Conservation (phyloP, 2,113 vertebrate genomes). For the Gymnarchus niloticus region DNA sequence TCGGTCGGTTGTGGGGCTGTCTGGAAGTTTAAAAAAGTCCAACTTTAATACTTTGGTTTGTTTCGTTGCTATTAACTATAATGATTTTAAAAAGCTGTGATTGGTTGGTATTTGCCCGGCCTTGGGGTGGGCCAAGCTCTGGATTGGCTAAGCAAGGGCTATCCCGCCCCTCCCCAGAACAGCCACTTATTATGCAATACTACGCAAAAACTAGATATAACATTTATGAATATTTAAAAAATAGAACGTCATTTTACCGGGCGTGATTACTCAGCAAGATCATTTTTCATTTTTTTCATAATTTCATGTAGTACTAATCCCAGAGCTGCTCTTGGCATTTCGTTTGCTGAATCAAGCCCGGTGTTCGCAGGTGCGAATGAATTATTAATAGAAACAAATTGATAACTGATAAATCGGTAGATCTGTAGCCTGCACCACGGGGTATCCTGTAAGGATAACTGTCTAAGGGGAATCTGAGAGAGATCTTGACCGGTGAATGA, state of each 20-base stretch:
- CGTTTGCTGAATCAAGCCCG: background rate
- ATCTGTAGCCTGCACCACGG: background rate
- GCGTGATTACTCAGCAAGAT: too few relatives aligned
- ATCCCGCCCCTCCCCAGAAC: background rate
- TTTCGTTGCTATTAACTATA: too few relatives aligned
- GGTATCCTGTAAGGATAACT: conserved; percentile 31
- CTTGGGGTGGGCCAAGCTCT: too few relatives aligned
- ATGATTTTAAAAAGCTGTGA: too few relatives aligned
- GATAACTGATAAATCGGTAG: background rate
- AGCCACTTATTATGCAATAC: background rate
- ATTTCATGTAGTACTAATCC: background rate
- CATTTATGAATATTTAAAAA: background rate
- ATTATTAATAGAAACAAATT: background rate
- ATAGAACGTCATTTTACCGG: too few relatives aligned
- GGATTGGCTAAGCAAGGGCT: too few relatives aligned
- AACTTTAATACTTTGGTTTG: too few relatives aligned
- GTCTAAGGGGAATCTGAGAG: conserved; percentile 9
- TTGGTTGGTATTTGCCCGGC: too few relatives aligned
- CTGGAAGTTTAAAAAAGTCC: too few relatives aligned
- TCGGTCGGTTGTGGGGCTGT: too few relatives aligned
- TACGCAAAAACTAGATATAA: background rate
- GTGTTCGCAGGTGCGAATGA: background rate
- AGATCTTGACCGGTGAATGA: conserved; percentile 10
- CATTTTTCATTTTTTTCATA: too few relatives aligned
- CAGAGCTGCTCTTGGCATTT: background rate